These are phyloP conservation scores for Atta cephalotes DNA, from an alignment of 1,140 invertebrate species.

Conservation along the genomic window DNA sequence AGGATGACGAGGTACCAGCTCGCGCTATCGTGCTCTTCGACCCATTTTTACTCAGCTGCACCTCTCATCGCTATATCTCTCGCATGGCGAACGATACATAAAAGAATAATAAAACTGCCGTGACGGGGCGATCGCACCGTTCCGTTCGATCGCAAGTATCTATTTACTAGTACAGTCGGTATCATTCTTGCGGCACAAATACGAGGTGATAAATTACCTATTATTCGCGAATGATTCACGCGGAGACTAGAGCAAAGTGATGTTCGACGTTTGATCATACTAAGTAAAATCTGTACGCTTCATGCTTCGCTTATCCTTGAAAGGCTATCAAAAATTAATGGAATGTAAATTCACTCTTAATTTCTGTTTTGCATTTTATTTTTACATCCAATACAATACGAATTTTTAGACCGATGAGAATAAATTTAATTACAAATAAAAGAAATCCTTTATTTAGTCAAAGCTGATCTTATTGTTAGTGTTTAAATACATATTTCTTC, in stretches of 20 bases:
- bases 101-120: conserved; percentile 67
- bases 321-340: conserved; percentile 3
- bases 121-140: conserved; percentile 64
- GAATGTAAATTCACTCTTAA: neutral
- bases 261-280: neutral
- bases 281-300: neutral
- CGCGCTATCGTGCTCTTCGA: conserved; percentile 62
- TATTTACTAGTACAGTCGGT: neutral
- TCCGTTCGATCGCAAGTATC: conserved; percentile 39
- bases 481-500: too few relatives aligned
- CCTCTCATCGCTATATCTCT: conserved; percentile 28
- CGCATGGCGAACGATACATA: conserved; percentile 2
- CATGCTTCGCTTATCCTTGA: neutral
- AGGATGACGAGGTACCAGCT: conserved; percentile 58
- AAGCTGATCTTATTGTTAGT: too few relatives aligned
- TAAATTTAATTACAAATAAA: too few relatives aligned
- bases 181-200: conserved; percentile 27
- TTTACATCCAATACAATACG: neutral
- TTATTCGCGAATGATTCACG: conserved; percentile 30
- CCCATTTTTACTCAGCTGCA: conserved; percentile 68
- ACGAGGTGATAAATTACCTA: conserved; percentile 29
- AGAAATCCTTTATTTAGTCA: too few relatives aligned
- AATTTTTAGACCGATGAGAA: too few relatives aligned
- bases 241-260: neutral
- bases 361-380: neutral